These are phyloP conservation scores for Hippopotamyrus pictus DNA, from an alignment of 2,797 vertebrate species.

Conservation along the genomic window DNA sequence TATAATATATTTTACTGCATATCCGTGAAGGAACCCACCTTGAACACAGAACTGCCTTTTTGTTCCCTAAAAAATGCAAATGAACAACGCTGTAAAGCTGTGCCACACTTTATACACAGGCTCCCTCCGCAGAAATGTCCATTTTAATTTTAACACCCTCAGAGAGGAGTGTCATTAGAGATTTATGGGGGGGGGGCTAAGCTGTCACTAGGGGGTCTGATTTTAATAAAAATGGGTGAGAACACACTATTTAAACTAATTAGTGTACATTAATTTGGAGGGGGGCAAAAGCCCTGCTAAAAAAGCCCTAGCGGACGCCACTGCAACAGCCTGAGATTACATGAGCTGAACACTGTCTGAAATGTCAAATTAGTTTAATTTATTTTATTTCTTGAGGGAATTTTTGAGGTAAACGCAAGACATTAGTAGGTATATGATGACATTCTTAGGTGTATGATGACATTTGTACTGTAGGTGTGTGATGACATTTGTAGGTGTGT, in stretches of 20 bases:
- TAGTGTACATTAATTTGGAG: background rate
- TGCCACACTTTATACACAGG: background rate
- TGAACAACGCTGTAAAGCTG: background rate
- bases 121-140: background rate
- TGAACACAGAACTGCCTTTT: background rate
- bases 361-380: background rate
- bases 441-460: too few species aligned
- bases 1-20: background rate
- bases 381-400: background rate
- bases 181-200: background rate
- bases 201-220: background rate
- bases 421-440: background rate
- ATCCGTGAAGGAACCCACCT: background rate
- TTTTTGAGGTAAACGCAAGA: background rate
- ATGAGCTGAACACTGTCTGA: background rate
- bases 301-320: background rate
- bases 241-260: background rate
- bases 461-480: too few species aligned
- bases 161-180: background rate
- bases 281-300: background rate
- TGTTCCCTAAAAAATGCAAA: background rate
- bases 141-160: background rate
- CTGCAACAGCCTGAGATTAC: background rate
- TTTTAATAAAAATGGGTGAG: background rate
- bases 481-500: background rate